Evolutionary conservation across 1,140 invertebrate species (phyloP).

Genomic region (Battus philenor): DNA sequence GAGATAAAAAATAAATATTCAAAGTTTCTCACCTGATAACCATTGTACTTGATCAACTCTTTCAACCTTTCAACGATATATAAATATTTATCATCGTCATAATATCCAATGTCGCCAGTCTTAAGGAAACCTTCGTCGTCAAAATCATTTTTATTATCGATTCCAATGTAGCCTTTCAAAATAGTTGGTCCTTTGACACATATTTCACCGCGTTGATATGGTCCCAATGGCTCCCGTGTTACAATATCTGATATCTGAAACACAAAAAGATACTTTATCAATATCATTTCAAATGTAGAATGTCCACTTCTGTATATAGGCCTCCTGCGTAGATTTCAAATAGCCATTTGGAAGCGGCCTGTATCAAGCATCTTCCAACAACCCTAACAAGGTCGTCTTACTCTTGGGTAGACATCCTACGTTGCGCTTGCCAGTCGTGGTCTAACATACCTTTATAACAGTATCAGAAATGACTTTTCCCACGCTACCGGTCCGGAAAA

Average conservation of each 20-base stretch:
- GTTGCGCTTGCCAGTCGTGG: no score
- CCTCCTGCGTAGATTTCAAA: no score
- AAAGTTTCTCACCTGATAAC: slow-evolving; percentile 77
- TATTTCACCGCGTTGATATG: slow-evolving; percentile 78
- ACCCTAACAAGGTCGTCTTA: no score
- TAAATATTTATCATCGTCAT: slow-evolving; percentile 81
- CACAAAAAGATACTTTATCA: no score
- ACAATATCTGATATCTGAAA: slow-evolving; percentile 77
- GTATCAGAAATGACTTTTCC: no score
- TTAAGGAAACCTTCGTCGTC: slow-evolving; percentile 44
- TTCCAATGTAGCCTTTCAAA: slow-evolving; percentile 80
- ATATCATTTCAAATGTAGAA: no score
- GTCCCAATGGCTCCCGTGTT: slow-evolving; percentile 73
- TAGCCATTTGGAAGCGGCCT: no score
- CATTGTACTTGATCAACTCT: slow-evolving; percentile 89
- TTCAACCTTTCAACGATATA: slow-evolving; percentile 86
- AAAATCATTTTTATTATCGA: slow-evolving; percentile 77
- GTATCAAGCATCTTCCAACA: no score
- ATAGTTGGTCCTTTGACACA: slow-evolving; percentile 77
- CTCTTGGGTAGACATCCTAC: no score
- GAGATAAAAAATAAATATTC: neutral
- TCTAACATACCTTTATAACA: no score
- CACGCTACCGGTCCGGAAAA: no score
- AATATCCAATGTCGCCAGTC: slow-evolving; percentile 74
- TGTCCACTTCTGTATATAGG: no score